Evolutionary conservation across 35 echinoderm and acorn worm genomes (phyloP).

Genomic region (Hemicentrotus pulcherrimus): DNA sequence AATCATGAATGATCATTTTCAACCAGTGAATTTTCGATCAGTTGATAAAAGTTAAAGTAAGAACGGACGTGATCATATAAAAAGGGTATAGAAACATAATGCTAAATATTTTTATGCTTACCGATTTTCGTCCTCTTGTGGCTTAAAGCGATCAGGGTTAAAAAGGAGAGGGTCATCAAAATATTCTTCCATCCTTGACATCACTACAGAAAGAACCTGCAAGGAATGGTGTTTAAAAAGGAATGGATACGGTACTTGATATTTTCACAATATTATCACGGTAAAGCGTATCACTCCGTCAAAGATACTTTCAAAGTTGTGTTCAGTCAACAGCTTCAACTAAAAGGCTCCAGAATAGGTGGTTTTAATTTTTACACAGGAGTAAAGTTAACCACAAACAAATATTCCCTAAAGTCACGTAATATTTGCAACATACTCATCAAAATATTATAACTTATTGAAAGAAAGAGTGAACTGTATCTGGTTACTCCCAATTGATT

Average conservation of each 20-base stretch:
- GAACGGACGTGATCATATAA: no score
- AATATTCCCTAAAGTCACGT: no score
- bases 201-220: not conserved
- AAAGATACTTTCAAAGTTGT: not conserved
- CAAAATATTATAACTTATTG: no score
- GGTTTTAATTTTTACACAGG: no score
- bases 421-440: no score
- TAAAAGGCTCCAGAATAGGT: no score
- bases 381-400: no score
- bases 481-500: no score
- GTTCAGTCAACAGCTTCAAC: not conserved
- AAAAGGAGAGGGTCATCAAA: constrained; percentile 42
- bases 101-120: not conserved
- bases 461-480: no score
- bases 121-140: not conserved
- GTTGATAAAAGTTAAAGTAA: no score
- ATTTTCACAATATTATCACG: not conserved
- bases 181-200: constrained; percentile 41
- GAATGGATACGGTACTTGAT: not conserved
- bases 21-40: no score
- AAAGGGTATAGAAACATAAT: not conserved
- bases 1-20: no score
- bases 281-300: not conserved
- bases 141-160: constrained; percentile 38
- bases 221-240: not conserved